Conservation (phyloP, 2,797 vertebrate species). For the Enteromius viviparus region DNA sequence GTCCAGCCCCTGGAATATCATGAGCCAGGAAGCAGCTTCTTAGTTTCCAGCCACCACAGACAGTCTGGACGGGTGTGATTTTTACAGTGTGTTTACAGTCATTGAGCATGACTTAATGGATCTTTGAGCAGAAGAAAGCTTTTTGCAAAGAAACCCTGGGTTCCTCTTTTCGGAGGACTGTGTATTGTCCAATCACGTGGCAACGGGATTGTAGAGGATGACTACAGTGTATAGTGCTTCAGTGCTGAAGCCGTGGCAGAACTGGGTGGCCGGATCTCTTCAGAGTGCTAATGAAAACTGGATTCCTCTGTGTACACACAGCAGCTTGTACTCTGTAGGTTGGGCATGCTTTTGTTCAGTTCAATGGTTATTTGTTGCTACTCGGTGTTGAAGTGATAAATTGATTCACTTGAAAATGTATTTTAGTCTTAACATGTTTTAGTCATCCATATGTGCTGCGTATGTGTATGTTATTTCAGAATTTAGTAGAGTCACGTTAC, state of each 20-base stretch:
- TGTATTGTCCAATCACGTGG: constrained; percentile 11
- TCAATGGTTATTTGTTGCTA: not conserved
- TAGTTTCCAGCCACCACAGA: constrained; percentile 35
- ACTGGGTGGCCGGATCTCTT: constrained; percentile 64
- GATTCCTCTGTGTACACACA: constrained; percentile 75
- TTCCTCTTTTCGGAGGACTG: not conserved
- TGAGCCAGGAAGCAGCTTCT: constrained; percentile 42
- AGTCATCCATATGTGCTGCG: not conserved
- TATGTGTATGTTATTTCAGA: not conserved
- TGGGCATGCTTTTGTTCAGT: not conserved
- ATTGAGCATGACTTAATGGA: constrained; percentile 18
- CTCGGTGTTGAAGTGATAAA: not conserved
- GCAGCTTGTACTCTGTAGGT: constrained; percentile 73
- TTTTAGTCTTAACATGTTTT: not conserved
- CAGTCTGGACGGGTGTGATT: constrained; percentile 2
- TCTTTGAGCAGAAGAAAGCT: constrained; percentile 2
- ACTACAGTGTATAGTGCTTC: constrained; percentile 58
- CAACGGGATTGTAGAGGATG: constrained; percentile 61
- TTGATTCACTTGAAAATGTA: too few species aligned
- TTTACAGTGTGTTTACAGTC: not conserved
- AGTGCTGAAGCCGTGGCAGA: constrained; percentile 64
- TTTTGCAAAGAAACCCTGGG: not conserved
- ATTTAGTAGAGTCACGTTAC: constrained; percentile 8
- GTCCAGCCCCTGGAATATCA: constrained; percentile 17
- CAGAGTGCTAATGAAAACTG: constrained; percentile 71